phyloP scores from a whole-genome alignment of 2,888 invertebrate species.

The Bombylius discolor region DNA sequence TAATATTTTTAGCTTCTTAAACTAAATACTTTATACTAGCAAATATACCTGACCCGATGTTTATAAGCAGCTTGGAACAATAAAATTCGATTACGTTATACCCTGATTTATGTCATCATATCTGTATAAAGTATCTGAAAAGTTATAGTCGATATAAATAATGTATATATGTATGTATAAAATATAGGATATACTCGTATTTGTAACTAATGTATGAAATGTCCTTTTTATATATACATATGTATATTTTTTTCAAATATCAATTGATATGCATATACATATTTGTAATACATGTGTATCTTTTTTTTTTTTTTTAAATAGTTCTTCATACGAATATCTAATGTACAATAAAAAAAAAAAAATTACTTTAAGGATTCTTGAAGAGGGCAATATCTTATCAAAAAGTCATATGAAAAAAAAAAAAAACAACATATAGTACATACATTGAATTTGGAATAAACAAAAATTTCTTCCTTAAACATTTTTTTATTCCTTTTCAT shows the following conservation, averaged over 20 bases:
- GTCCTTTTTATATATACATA: too few relatives aligned
- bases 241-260: too few relatives aligned
- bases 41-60: neutral
- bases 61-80: conserved; percentile 14
- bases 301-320: too few relatives aligned
- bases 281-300: neutral
- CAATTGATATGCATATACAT: too few relatives aligned
- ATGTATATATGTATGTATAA: too few relatives aligned
- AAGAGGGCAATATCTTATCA: conserved; percentile 11
- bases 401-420: conserved; percentile 8
- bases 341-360: conserved; percentile 6
- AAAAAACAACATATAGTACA: neutral
- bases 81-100: conserved; percentile 16
- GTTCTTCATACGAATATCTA: neutral
- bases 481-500: too few relatives aligned
- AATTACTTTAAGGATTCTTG: conserved; percentile 14
- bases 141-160: too few relatives aligned
- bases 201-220: too few relatives aligned
- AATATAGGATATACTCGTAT: too few relatives aligned
- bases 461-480: too few relatives aligned
- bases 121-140: too few relatives aligned
- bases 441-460: too few relatives aligned
- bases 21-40: neutral
- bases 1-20: neutral
- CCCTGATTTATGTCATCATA: conserved; percentile 13